phyloP scores from a whole-genome alignment of 1,140 invertebrate genomes.

The Polypedilum vanderplanki region DNA sequence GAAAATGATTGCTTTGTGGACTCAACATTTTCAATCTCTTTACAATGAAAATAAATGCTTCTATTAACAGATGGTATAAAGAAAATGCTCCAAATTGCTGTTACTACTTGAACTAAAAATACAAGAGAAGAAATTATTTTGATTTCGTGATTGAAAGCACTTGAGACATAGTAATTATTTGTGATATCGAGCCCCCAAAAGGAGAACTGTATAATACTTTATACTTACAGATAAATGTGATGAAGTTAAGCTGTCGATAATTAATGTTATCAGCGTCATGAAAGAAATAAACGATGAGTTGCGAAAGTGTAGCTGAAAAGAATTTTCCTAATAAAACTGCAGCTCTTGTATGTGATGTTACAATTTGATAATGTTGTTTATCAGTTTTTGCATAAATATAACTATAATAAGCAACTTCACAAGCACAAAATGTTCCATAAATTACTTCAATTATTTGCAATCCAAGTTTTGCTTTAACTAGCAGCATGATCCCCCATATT shows the following conservation, averaged over 20 bases:
- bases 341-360: constrained; percentile 66
- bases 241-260: constrained; percentile 62
- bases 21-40: not conserved
- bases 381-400: constrained; percentile 90
- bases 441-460: constrained; percentile 58
- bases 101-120: constrained; percentile 49
- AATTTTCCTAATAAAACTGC: constrained; percentile 62
- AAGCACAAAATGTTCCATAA: constrained; percentile 77
- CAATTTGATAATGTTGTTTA: constrained; percentile 62
- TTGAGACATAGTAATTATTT: too few relatives aligned
- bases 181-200: too few relatives aligned
- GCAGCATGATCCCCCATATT: constrained; percentile 68
- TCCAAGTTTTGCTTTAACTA: constrained; percentile 55
- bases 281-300: constrained; percentile 51
- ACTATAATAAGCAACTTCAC: constrained; percentile 86
- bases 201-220: too few relatives aligned
- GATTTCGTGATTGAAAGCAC: too few relatives aligned
- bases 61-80: constrained; percentile 65
- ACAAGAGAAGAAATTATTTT: too few relatives aligned
- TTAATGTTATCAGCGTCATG: constrained; percentile 45
- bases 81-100: constrained; percentile 62
- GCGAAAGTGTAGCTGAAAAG: constrained; percentile 54
- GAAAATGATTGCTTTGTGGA: not conserved
- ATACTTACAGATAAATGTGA: constrained; percentile 50
- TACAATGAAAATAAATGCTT: constrained; percentile 26